These are phyloP conservation scores for Beris morrisii DNA, from an alignment of 2,888 invertebrate genomes.

Conservation along the genomic window DNA sequence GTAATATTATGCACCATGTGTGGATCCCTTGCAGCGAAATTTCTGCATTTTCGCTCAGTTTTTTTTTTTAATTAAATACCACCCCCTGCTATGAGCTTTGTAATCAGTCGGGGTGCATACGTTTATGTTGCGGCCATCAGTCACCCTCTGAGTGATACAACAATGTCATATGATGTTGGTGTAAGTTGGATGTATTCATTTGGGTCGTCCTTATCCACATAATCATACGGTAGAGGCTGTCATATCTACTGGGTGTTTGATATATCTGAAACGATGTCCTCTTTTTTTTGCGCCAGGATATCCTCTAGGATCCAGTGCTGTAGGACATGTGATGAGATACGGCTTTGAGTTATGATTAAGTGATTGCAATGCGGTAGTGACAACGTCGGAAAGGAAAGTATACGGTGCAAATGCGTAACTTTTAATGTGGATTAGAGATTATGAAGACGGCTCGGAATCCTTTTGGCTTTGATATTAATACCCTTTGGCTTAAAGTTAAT, in stretches of 20 bases:
- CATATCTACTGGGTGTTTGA: neutral
- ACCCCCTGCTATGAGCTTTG: conserved; percentile 20
- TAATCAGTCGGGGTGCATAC: neutral
- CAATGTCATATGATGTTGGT: neutral
- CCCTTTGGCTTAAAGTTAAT: too few relatives aligned
- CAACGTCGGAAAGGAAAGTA: neutral
- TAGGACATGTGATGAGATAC: too few relatives aligned
- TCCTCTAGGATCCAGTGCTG: too few relatives aligned
- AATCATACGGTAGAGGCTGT: neutral
- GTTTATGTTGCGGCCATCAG: neutral
- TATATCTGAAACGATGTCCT: too few relatives aligned
- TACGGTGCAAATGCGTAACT: neutral
- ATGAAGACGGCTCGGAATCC: neutral
- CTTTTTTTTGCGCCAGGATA: too few relatives aligned
- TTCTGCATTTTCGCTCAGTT: conserved; percentile 8
- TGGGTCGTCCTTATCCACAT: too few relatives aligned
- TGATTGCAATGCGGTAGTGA: conserved; percentile 24
- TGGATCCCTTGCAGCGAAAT: neutral
- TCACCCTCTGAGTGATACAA: neutral
- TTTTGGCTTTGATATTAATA: neutral
- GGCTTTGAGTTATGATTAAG: conserved; percentile 24
- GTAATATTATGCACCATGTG: neutral
- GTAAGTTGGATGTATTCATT: too few relatives aligned
- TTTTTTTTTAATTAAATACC: conserved; percentile 29
- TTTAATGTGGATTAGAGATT: neutral